These are phyloP conservation scores for Mellilla xanthometata DNA, from an alignment of 2,888 invertebrate genomes.

Conservation along the genomic window DNA sequence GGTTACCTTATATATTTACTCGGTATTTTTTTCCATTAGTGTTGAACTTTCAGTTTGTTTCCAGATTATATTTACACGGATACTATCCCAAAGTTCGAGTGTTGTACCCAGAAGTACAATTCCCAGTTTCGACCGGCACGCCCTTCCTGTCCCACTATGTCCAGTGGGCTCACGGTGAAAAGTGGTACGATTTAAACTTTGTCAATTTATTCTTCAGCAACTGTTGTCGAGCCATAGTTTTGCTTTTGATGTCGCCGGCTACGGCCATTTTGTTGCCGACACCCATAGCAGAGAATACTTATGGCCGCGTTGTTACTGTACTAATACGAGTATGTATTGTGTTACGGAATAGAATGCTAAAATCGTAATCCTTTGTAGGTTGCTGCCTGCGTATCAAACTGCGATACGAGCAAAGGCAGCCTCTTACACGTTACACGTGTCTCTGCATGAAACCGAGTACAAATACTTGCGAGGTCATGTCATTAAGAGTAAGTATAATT, in stretches of 20 bases:
- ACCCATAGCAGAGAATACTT: too few relatives aligned
- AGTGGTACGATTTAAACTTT: conserved; percentile 67
- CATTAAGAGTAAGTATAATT: conserved; percentile 29
- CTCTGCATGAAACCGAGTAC: conserved; percentile 8
- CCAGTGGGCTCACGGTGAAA: conserved; percentile 90
- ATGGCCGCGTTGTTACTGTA: too few relatives aligned
- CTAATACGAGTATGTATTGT: too few relatives aligned
- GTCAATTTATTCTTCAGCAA: too few relatives aligned
- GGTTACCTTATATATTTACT: too few relatives aligned
- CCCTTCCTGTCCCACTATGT: conserved; percentile 90
- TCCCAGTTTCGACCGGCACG: conserved; percentile 92
- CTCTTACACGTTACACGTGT: conserved; percentile 1
- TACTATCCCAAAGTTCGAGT: conserved; percentile 85
- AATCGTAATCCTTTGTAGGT: background rate
- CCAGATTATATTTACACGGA: conserved; percentile 88
- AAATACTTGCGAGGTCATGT: conserved; percentile 9
- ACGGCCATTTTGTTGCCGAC: too few relatives aligned
- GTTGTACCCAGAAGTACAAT: conserved; percentile 87
- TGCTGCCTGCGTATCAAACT: background rate
- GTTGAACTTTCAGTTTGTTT: conserved; percentile 4
- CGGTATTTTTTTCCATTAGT: too few relatives aligned
- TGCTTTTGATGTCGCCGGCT: too few relatives aligned
- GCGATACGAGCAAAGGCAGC: background rate
- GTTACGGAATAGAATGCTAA: too few relatives aligned
- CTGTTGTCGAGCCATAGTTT: too few relatives aligned